Percentiles rank a stretch among this genome's conserved stretches.
These are phyloP conservation scores for Drosophila busckii DNA, from an alignment of 1,140 invertebrate species.

Conservation along the genomic window DNA sequence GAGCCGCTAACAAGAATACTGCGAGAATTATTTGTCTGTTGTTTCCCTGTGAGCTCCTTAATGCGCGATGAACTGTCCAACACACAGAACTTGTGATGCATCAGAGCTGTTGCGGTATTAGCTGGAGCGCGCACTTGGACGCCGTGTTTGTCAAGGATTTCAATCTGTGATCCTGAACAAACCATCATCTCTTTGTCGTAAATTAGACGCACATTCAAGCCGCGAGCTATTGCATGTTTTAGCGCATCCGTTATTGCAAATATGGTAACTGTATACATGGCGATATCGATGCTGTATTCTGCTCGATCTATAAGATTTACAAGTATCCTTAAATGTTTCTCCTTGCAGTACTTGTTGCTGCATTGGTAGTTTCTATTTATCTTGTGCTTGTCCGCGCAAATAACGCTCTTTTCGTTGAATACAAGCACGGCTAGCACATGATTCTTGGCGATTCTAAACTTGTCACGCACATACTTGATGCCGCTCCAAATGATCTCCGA, in stretches of 20 bases:
- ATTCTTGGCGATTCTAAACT: background rate
- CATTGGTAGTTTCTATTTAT: background rate
- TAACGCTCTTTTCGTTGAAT: conserved; percentile 40
- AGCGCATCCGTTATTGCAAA: conserved; percentile 16
- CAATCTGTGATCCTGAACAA: conserved; percentile 37
- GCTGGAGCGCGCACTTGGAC: conserved; percentile 39
- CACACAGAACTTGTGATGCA: conserved; percentile 71
- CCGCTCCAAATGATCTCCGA: background rate
- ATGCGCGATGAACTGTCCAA: conserved; percentile 41
- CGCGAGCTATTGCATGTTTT: conserved; percentile 32
- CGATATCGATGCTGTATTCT: conserved; percentile 51
- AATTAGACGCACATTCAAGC: conserved; percentile 49
- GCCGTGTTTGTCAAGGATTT: background rate
- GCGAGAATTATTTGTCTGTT: background rate
- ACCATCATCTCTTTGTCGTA: conserved; percentile 56
- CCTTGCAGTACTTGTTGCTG: conserved; percentile 30
- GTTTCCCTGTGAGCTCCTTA: conserved; percentile 12
- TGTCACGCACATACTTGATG: background rate
- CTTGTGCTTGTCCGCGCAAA: background rate
- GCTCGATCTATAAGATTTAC: conserved; percentile 42
- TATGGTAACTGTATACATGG: conserved; percentile 60
- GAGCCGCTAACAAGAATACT: conserved; percentile 48
- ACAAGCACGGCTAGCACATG: conserved; percentile 32
- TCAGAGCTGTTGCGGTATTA: conserved; percentile 33
- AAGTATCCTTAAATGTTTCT: conserved; percentile 21